Evolutionary conservation across 2,888 invertebrate species (phyloP).

Genomic region (Teinopalpus imperialis): DNA sequence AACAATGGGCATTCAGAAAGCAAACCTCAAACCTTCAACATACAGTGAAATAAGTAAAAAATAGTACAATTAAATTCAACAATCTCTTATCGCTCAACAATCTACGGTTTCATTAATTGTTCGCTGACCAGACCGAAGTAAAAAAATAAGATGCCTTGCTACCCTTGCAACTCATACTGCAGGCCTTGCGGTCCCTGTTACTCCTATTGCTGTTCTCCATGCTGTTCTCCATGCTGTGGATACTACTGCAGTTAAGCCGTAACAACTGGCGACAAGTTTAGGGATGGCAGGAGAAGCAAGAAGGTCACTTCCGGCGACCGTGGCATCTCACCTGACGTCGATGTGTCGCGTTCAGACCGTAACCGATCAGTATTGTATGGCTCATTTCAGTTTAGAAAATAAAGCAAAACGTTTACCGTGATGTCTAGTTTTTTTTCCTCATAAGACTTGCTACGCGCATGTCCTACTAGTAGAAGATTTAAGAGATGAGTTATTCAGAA

Average conservation of each 20-base stretch:
- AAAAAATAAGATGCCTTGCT: slow-evolving; percentile 45
- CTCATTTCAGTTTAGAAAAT: too few relatives aligned
- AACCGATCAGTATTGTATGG: not conserved
- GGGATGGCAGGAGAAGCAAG: too few relatives aligned
- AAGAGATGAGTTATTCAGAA: too few relatives aligned
- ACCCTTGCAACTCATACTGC: slow-evolving; percentile 41
- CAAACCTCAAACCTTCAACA: slow-evolving; percentile 52
- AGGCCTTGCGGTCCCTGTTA: slow-evolving; percentile 47
- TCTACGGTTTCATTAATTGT: slow-evolving; percentile 9
- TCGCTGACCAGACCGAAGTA: slow-evolving; percentile 1
- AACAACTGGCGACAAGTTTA: slow-evolving; percentile 1
- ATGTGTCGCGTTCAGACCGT: slow-evolving; percentile 10
- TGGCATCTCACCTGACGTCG: slow-evolving; percentile 17
- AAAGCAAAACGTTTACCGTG: not conserved
- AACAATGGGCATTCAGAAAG: slow-evolving; percentile 36
- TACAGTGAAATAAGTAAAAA: slow-evolving; percentile 34
- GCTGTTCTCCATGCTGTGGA: slow-evolving; percentile 46
- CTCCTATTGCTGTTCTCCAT: slow-evolving; percentile 44
- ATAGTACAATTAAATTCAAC: slow-evolving; percentile 28
- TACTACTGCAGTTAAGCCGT: slow-evolving; percentile 38
- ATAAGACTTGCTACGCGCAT: too few relatives aligned
- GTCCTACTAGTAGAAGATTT: too few relatives aligned
- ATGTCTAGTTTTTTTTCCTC: too few relatives aligned
- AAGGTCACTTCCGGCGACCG: slow-evolving; percentile 27
- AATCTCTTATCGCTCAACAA: too few relatives aligned